phyloP scores from a whole-genome alignment of 2,888 invertebrate genomes.

The Linnaemya tessellans region DNA sequence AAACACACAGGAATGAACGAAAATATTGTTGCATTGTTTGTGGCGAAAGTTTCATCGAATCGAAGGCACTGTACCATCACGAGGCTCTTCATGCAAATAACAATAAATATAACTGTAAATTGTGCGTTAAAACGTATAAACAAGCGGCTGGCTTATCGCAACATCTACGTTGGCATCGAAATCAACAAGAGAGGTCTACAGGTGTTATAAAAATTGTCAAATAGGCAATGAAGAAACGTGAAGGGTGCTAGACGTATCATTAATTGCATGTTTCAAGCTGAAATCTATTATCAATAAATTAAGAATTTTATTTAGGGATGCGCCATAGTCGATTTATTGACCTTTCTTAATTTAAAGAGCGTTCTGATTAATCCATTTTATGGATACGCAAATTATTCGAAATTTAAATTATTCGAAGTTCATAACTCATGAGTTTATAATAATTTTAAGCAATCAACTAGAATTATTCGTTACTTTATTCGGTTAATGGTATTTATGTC shows the following conservation, averaged over 20 bases:
- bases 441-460: too few relatives aligned
- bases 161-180: slow-evolving; percentile 75
- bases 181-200: slow-evolving; percentile 37
- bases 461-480: too few relatives aligned
- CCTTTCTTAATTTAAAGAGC: too few relatives aligned
- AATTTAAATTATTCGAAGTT: too few relatives aligned
- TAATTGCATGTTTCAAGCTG: background rate
- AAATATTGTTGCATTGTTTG: slow-evolving; percentile 75
- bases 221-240: background rate
- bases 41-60: slow-evolving; percentile 75
- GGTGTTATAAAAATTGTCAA: slow-evolving; percentile 40
- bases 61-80: slow-evolving; percentile 76
- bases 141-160: slow-evolving; percentile 78
- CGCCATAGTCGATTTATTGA: too few relatives aligned
- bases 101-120: slow-evolving; percentile 77
- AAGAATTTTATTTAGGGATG: too few relatives aligned
- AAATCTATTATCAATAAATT: too few relatives aligned
- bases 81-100: slow-evolving; percentile 75
- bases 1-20: slow-evolving; percentile 54
- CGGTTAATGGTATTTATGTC: too few relatives aligned
- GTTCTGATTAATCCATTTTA: too few relatives aligned
- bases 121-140: slow-evolving; percentile 77
- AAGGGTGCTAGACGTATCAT: background rate
- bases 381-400: too few relatives aligned
- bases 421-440: too few relatives aligned